These are phyloP conservation scores for Taurulus bubalis DNA, from an alignment of 2,113 vertebrate species.

Conservation along the genomic window DNA sequence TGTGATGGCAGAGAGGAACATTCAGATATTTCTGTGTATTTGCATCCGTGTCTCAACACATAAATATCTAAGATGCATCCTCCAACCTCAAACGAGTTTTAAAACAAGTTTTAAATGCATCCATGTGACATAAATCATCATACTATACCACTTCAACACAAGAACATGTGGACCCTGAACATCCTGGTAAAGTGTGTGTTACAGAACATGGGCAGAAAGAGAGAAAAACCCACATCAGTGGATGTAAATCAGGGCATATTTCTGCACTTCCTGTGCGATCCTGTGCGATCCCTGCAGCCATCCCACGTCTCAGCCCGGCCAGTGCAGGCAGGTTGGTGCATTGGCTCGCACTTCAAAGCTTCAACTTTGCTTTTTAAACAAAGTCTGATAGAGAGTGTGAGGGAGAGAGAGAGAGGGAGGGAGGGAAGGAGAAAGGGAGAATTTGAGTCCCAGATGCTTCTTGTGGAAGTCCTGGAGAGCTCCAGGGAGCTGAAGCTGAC, in stretches of 20 bases:
- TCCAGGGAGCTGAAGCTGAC: slow-evolving; percentile 23
- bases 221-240: not conserved
- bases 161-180: slow-evolving; percentile 39
- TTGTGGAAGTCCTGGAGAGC: slow-evolving; percentile 27
- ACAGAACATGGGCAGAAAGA: not conserved
- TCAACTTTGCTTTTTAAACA: slow-evolving; percentile 28
- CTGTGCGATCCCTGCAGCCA: not conserved
- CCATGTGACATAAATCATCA: slow-evolving; percentile 60
- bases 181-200: not conserved
- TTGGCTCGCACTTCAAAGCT: slow-evolving; percentile 64
- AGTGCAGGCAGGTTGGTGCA: slow-evolving; percentile 35
- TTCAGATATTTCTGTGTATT: not conserved
- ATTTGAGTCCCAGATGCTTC: slow-evolving; percentile 51
- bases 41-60: not conserved
- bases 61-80: slow-evolving; percentile 25
- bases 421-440: not conserved
- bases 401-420: slow-evolving; percentile 2
- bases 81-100: slow-evolving; percentile 49
- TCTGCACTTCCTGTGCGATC: slow-evolving; percentile 43
- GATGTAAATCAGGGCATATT: slow-evolving; percentile 39
- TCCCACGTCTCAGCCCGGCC: slow-evolving; percentile 20
- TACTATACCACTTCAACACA: not conserved
- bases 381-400: slow-evolving; percentile 37
- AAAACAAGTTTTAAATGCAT: slow-evolving; percentile 40
- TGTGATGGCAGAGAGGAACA: not conserved